Base-by-base conservation (phyloP, 2,888 invertebrate species). In the Serripes groenlandicus region DNA sequence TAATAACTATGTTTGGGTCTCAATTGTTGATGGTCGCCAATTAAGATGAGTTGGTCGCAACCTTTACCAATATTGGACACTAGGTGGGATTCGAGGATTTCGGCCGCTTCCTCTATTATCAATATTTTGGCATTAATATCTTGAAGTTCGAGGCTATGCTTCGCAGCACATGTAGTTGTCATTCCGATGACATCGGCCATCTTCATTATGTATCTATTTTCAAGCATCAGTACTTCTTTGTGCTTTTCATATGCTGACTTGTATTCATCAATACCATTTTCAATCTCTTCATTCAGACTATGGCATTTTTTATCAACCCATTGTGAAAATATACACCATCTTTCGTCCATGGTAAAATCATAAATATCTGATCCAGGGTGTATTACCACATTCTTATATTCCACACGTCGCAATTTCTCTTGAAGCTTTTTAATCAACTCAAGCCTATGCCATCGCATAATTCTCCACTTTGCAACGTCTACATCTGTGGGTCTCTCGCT, bases 31-130 rank as follows among this genome's bases (percentile, higher is more conserved):
- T 98, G 98, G 94, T 98, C 97, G 60, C 94, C 98, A 83, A 98
- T 97, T n/a, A 98, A 95, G 91, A 98, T 97, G 0, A 98, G 95
- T 93, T 98, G 98, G 92, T 98, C 95, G 85, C 97, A 97, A 66
- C 96, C 94, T 34, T 95, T 94, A 0, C 97, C 97, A 26, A 98
- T 95, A 0, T 97, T 96, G 0, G 97, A 96, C 0, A 98, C 95
- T 23, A 98, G 96, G 92, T 98, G 98, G 0, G 97, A 96, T 93
- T 98, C 98, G 49, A 98, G 94, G 0, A 98, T 97, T 95, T 98
- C 98, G 0, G 97, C 98, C 0, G 98, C 98, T 95, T 98, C 98
- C 94, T 98, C 98, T 0, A 98, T 97, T 23, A 96, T 93, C 3
- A 95, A 92, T 60, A 95, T 94, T 23, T 89, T 89, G 28, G 95